These are phyloP conservation scores for Druon quercuslanigerum DNA, from an alignment of 1,140 invertebrate species.

Conservation along the genomic window DNA sequence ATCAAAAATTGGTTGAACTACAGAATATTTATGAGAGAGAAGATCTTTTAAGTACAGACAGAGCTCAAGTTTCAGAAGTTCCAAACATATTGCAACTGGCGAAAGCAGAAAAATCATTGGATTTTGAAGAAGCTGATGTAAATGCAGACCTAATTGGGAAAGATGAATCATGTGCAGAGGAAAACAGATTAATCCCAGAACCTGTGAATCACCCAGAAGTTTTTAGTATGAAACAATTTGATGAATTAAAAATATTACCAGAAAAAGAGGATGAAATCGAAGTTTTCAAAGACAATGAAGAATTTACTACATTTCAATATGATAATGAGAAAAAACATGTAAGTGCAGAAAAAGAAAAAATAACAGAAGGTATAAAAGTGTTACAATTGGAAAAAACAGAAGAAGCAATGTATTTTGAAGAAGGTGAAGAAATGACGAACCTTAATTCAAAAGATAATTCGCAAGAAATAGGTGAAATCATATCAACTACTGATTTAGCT, in stretches of 20 bases:
- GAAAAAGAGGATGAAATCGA: background rate
- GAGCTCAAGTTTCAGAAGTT: no score
- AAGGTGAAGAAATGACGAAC: background rate
- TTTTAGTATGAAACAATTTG: conserved; percentile 4
- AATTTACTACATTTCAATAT: background rate
- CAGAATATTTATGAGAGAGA: no score
- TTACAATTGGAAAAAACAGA: background rate
- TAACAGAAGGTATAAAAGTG: background rate
- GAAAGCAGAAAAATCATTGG: background rate
- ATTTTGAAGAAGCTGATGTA: background rate
- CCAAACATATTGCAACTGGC: background rate
- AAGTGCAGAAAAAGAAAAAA: background rate
- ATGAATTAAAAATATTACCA: background rate
- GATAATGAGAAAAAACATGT: no score
- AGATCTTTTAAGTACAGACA: no score
- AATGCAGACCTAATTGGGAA: background rate
- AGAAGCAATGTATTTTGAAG: background rate
- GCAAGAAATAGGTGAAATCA: no score
- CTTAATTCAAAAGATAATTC: no score
- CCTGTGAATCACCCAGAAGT: background rate
- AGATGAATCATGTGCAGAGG: background rate
- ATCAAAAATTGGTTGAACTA: no score
- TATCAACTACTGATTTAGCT: background rate
- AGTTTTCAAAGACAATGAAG: background rate
- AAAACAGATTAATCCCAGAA: background rate